Percentiles rank a stretch among this genome's conserved stretches.
Conservation (phyloP, 2,888 invertebrate genomes). For the Adela reaumurella region DNA sequence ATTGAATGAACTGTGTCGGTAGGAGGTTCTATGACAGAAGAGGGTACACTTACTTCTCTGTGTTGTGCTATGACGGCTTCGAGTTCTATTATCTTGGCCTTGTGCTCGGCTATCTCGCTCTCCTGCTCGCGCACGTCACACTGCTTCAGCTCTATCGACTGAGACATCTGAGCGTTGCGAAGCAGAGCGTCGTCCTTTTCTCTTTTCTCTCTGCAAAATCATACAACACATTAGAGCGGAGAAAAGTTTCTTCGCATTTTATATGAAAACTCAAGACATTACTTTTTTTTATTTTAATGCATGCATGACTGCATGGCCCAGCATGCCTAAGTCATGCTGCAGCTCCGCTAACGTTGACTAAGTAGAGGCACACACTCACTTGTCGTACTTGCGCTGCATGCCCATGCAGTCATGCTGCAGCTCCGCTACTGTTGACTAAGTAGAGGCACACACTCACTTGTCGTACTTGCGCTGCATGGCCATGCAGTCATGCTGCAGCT, state of each 20-base stretch:
- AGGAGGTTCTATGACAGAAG: too few relatives aligned
- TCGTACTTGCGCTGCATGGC: constrained; percentile 41
- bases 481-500: constrained; percentile 40
- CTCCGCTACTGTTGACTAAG: too few relatives aligned
- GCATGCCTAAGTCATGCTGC: too few relatives aligned
- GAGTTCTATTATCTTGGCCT: constrained; percentile 50
- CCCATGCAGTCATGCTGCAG: too few relatives aligned
- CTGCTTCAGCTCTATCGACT: constrained; percentile 71
- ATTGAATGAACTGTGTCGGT: too few relatives aligned
- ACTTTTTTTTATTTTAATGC: too few relatives aligned
- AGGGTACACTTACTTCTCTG: constrained; percentile 43
- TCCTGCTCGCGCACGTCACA: constrained; percentile 71
- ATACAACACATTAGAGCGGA: not conserved
- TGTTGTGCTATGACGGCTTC: constrained; percentile 52
- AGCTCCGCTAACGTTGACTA: too few relatives aligned
- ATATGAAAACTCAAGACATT: too few relatives aligned
- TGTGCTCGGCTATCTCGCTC: constrained; percentile 58
- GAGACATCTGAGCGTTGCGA: constrained; percentile 79
- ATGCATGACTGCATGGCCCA: too few relatives aligned
- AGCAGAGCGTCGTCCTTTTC: constrained; percentile 73
- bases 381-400: constrained; percentile 44
- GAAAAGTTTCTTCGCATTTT: too few relatives aligned
- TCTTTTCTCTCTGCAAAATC: constrained; percentile 60
- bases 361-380: constrained; percentile 34
- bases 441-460: constrained; percentile 35